Percentiles rank a stretch among this genome's conserved stretches.
phyloP scores from a whole-genome alignment of 2,797 vertebrate genomes.

The Crocidura indochinensis region DNA sequence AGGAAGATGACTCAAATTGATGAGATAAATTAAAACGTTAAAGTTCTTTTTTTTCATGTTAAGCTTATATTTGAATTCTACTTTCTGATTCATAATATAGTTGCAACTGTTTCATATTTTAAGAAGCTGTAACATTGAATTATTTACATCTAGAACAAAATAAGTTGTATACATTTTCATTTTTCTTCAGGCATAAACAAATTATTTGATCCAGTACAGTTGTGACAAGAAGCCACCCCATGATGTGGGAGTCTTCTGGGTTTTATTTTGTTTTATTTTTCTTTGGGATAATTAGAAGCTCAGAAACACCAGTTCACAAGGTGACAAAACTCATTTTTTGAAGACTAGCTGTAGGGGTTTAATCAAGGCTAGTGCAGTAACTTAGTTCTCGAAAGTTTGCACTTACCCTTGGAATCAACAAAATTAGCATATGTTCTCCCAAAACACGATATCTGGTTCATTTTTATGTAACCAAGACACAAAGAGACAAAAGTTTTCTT shows the following conservation, averaged over 20 bases:
- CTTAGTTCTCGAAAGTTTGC: constrained; percentile 1
- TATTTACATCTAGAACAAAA: constrained; percentile 66
- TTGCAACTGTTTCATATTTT: constrained; percentile 48
- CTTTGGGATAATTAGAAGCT: constrained; percentile 69
- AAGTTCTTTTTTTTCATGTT: background rate
- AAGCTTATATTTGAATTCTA: constrained; percentile 42
- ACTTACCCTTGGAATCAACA: background rate
- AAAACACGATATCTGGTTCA: constrained; percentile 22
- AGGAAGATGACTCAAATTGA: background rate
- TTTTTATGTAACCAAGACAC: constrained; percentile 30
- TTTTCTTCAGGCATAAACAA: constrained; percentile 76
- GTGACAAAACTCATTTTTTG: constrained; percentile 70
- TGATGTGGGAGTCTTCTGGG: background rate
- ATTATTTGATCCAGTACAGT: constrained; percentile 61
- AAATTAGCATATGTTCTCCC: constrained; percentile 53
- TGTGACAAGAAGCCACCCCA: constrained; percentile 46
- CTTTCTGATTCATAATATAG: background rate
- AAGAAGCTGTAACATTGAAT: constrained; percentile 61
- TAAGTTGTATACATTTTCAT: constrained; percentile 41
- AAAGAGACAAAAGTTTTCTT: background rate
- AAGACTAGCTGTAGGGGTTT: constrained; percentile 37
- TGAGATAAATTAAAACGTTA: background rate
- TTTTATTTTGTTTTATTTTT: constrained; percentile 51
- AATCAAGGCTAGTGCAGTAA: background rate
- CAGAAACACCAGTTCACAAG: constrained; percentile 54